phyloP scores from a whole-genome alignment of 2,797 vertebrate species.

The Rhinophrynus dorsalis region DNA sequence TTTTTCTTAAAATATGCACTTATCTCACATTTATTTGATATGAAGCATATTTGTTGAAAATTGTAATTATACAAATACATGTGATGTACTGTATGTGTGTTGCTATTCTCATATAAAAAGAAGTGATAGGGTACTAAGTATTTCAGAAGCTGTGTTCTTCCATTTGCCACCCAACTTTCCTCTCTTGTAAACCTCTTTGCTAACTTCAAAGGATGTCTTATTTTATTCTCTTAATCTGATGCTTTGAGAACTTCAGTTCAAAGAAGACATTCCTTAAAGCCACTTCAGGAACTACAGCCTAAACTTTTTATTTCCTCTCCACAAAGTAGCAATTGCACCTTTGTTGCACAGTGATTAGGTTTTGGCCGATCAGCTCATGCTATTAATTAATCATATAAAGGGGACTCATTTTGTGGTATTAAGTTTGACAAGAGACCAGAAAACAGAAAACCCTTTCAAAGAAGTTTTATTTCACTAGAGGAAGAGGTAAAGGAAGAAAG shows the following conservation, averaged over 20 bases:
- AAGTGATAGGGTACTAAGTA: too few relatives aligned
- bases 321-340: conserved; percentile 95
- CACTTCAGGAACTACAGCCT: conserved; percentile 85
- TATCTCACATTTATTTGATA: too few relatives aligned
- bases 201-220: conserved; percentile 92
- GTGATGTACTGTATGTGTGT: too few relatives aligned
- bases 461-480: conserved; percentile 82
- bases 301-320: conserved; percentile 89
- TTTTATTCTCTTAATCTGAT: conserved; percentile 92
- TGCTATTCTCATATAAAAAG: too few relatives aligned
- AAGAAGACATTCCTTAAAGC: conserved; percentile 86
- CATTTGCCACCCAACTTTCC: conserved; percentile 91
- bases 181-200: conserved; percentile 86
- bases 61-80: too few relatives aligned
- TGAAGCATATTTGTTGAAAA: too few relatives aligned
- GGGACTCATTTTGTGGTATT: conserved; percentile 96
- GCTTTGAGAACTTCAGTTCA: conserved; percentile 93
- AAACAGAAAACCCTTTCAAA: conserved; percentile 91
- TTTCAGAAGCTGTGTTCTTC: too few relatives aligned
- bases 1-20: too few relatives aligned
- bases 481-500: conserved; percentile 82
- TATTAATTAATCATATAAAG: conserved; percentile 99
- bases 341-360: conserved; percentile 83
- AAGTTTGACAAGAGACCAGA: conserved; percentile 91
- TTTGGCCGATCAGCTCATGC: conserved; percentile 82